phyloP scores from a whole-genome alignment of 2,113 vertebrate genomes.

The Leptosomus discolor region DNA sequence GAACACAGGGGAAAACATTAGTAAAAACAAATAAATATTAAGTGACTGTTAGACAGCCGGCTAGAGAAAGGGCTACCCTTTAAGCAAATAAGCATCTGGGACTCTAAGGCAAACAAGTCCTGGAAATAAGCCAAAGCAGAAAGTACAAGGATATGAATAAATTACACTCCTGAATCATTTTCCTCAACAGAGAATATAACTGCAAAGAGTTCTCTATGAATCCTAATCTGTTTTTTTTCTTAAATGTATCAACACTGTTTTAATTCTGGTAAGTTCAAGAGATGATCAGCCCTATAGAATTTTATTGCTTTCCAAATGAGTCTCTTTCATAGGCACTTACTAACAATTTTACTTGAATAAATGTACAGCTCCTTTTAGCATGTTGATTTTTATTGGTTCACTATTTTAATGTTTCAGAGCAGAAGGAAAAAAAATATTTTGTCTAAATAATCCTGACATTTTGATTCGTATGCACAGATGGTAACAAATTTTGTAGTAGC shows the following conservation, averaged over 20 bases:
- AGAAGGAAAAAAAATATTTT: constrained; percentile 29
- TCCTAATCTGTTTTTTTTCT: not conserved
- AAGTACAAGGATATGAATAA: constrained; percentile 4
- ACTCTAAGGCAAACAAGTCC: constrained; percentile 23
- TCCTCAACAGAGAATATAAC: not conserved
- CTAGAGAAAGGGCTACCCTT: constrained; percentile 29
- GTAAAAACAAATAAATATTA: constrained; percentile 40
- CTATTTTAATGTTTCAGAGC: constrained; percentile 22
- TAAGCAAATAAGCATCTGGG: constrained; percentile 34
- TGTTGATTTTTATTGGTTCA: not conserved
- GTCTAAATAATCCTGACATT: constrained; percentile 36
- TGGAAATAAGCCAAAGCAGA: constrained; percentile 29
- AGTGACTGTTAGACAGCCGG: not conserved
- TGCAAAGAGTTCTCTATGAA: not conserved
- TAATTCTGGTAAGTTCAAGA: not conserved
- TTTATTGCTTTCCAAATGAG: not conserved
- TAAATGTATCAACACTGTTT: not conserved
- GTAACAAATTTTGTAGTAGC: constrained; percentile 29
- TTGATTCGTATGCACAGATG: constrained; percentile 41
- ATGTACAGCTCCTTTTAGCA: not conserved
- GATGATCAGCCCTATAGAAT: not conserved
- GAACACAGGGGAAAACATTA: not conserved
- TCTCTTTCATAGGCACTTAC: not conserved
- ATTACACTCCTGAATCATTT: not conserved
- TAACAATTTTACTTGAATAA: constrained; percentile 10